Evolutionary conservation across 1,140 invertebrate species (phyloP), one percentile per base, ranked within the genome.

Genomic region (Brachionus sp.): DNA sequence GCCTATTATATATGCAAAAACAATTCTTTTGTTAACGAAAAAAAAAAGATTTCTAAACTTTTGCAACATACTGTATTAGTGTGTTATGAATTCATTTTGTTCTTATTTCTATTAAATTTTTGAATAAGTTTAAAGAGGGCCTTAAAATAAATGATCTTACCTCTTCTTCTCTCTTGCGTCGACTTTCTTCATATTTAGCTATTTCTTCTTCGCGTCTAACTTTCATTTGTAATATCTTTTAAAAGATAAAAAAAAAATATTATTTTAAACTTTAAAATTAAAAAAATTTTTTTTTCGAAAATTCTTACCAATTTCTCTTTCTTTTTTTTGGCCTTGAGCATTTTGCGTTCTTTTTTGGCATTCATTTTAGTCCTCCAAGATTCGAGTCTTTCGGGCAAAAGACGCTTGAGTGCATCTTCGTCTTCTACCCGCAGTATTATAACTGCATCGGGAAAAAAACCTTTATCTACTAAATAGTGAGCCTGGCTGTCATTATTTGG

Each of bases 361-460:
- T 83, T 70, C 68, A 73, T 70, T 42, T 75, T 73, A 1, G 85
- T 84, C 68, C 82, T 86, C 89, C 89, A 90, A 62, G 86, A 87
- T 3, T 88, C 86, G 13, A 90, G 83, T 83, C 87, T 87, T 12
- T 86, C 86, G 9, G 88, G 89, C 33, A 90, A 85, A 7, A 89
- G 84, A 12, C 89, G 84, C 3, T 85, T 86, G 16, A 89, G 85
- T 23, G 88, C 86, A 84, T 89, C 89, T 33, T 84, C 84, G 33
- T 87, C 87, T 25, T 87, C 86, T 5, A 86, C 85, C 4, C 84
- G 85, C 3, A 90, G 82, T 44, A 88, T 84, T 25, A 89, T 82
- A n/a, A 86, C 86, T 39, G 85, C 86, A 84, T 89, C 88, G 10
- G 88, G 87, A 82, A 88, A 88, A 50, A 88, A 82, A 9, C 88